Evolutionary conservation across 1,140 invertebrate genomes (phyloP).

Genomic region (Drosophila cardini): DNA sequence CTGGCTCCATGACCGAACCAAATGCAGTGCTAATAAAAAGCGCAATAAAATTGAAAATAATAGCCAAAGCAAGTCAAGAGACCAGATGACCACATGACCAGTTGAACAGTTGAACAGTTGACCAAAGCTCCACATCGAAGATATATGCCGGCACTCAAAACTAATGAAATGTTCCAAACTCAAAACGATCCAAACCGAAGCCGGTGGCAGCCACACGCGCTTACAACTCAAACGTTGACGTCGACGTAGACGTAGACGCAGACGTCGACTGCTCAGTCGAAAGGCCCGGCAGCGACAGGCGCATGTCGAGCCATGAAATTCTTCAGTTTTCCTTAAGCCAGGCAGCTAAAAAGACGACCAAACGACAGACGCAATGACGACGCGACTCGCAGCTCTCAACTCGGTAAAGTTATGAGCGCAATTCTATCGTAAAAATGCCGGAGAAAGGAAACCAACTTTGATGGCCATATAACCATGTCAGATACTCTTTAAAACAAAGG

Average conservation of each 20-base stretch:
- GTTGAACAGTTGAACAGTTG: slow-evolving; percentile 22
- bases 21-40: slow-evolving; percentile 79
- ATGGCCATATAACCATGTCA: background rate
- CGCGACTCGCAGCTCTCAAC: slow-evolving; percentile 44
- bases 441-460: slow-evolving; percentile 47
- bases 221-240: slow-evolving; percentile 45
- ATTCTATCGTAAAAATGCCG: slow-evolving; percentile 79
- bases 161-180: slow-evolving; percentile 82
- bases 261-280: slow-evolving; percentile 13
- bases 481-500: slow-evolving; percentile 24
- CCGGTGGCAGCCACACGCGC: slow-evolving; percentile 63
- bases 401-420: slow-evolving; percentile 76
- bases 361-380: slow-evolving; percentile 26
- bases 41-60: slow-evolving; percentile 83
- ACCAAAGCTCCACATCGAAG: slow-evolving; percentile 51
- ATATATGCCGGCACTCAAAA: slow-evolving; percentile 83
- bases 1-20: slow-evolving; percentile 41
- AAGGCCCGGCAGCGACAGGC: slow-evolving; percentile 45
- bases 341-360: slow-evolving; percentile 62
- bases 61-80: slow-evolving; percentile 61
- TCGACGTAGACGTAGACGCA: background rate
- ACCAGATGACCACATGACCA: slow-evolving; percentile 24
- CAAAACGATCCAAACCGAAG: slow-evolving; percentile 59
- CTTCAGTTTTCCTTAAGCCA: slow-evolving; percentile 61
- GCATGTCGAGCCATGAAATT: slow-evolving; percentile 57